Conservation (phyloP, 2,797 vertebrate species). For the Oryzias dopingdopingensis region DNA sequence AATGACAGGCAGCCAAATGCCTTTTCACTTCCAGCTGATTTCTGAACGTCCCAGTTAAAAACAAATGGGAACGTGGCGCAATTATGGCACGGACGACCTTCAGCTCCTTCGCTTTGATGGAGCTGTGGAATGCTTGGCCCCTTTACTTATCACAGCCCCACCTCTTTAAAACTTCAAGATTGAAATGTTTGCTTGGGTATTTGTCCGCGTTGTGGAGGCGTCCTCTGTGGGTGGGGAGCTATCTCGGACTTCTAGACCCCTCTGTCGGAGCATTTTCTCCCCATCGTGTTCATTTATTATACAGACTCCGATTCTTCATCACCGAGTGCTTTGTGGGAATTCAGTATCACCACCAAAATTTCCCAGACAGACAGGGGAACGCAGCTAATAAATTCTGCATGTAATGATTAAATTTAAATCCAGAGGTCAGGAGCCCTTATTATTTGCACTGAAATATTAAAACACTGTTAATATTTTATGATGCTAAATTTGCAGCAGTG, state of each 20-base stretch:
- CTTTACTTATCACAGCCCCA: conserved; percentile 13
- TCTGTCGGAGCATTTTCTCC: conserved; percentile 9
- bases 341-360: conserved; percentile 18
- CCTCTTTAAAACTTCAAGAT: not conserved
- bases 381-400: conserved; percentile 72
- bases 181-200: conserved; percentile 8
- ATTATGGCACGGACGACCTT: conserved; percentile 59
- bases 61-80: conserved; percentile 53
- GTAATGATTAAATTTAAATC: conserved; percentile 75
- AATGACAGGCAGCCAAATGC: conserved; percentile 61
- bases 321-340: conserved; percentile 16
- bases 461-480: conserved; percentile 74
- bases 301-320: conserved; percentile 18
- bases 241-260: not conserved
- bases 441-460: conserved; percentile 78
- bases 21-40: conserved; percentile 62
- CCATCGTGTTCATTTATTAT: conserved; percentile 33
- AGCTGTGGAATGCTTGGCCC: conserved; percentile 47
- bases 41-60: conserved; percentile 48
- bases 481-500: conserved; percentile 49
- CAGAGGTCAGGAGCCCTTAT: conserved; percentile 75
- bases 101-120: conserved; percentile 50
- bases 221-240: conserved; percentile 2
- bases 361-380: conserved; percentile 46
- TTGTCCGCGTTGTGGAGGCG: not conserved